Base-by-base conservation (phyloP, 2,797 vertebrate species). In the Neomorphus geoffroyi region DNA sequence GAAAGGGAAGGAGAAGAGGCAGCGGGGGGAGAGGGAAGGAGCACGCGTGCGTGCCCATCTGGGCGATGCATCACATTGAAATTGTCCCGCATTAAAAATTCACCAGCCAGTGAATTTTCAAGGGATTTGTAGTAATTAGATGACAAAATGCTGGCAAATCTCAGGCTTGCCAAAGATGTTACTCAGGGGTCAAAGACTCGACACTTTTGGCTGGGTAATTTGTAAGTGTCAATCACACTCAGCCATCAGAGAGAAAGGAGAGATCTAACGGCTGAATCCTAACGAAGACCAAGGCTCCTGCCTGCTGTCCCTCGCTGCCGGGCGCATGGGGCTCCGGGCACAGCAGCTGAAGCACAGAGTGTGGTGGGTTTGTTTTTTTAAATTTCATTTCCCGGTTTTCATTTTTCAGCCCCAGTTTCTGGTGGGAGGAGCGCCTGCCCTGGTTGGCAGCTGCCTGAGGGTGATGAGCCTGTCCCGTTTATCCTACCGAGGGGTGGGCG, bases 41-140 rank as follows among this genome's bases (percentile, higher is more conserved):
- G 85, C 54, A 58, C 1, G 74, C 10, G 54, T 19, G 41, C 17
- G 96, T 97, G 96, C 97, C 97, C 97, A 97, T 93, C 98, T 98
- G 98, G 98, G 97, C 96, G 56, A 94, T 95, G 98, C 97, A 91
- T 95, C 97, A 93, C 97, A 97, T 92, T 95, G 98, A 98, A 97
- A 98, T 98, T 96, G 98, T 97, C 98, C 98, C 92, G 95, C 98
- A 99, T 99, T 99, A 99, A 99, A 99, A 99, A 99, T 99, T 98
- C 99, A 99, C 98, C 98, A 99, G 98, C 97, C 98, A 98, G 98
- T 98, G 99, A 99, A 98, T 98, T 98, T 99, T 98, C 98, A 98
- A 98, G 99, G 99, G 99, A 99, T 99, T 99, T 99, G 98, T 99
- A 99, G 99, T 99, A 99, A 99, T 99, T 99, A 99, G 99, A 99